phyloP scores from a whole-genome alignment of 2,113 vertebrate genomes.

The Hirundichthys speculiger region DNA sequence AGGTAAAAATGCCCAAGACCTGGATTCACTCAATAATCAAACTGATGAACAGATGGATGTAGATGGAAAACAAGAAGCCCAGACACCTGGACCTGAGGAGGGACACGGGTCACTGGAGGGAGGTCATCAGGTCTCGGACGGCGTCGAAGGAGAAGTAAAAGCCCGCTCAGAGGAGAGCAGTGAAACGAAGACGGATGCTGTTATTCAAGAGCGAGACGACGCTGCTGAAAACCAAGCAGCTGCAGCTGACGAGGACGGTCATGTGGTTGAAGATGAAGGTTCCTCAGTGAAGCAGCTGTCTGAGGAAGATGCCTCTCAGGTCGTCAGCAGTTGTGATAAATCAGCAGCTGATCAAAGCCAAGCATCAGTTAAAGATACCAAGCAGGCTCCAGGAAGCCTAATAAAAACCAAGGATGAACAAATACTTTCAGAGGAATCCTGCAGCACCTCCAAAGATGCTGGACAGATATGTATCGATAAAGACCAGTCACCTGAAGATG shows the following conservation, averaged over 20 bases:
- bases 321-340: neutral
- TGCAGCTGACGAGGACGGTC: neutral
- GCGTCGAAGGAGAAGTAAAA: neutral
- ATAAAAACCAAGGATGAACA: neutral
- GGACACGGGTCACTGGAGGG: neutral
- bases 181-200: neutral
- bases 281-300: conserved; percentile 1
- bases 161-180: neutral
- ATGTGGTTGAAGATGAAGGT: neutral
- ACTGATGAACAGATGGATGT: conserved; percentile 12
- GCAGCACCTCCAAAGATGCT: neutral
- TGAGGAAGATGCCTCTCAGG: neutral
- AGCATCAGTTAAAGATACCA: neutral
- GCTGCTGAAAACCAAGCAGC: neutral
- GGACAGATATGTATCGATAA: neutral
- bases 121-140: conserved; percentile 26
- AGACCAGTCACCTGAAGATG: neutral
- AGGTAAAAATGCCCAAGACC: conserved; percentile 1
- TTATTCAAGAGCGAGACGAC: neutral
- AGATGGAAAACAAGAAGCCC: neutral
- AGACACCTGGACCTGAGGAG: neutral
- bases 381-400: neutral
- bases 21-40: conserved; percentile 39
- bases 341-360: neutral
- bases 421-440: neutral